Evolutionary conservation across 2,888 invertebrate species (phyloP).

Genomic region (Leptopilina syphax): DNA sequence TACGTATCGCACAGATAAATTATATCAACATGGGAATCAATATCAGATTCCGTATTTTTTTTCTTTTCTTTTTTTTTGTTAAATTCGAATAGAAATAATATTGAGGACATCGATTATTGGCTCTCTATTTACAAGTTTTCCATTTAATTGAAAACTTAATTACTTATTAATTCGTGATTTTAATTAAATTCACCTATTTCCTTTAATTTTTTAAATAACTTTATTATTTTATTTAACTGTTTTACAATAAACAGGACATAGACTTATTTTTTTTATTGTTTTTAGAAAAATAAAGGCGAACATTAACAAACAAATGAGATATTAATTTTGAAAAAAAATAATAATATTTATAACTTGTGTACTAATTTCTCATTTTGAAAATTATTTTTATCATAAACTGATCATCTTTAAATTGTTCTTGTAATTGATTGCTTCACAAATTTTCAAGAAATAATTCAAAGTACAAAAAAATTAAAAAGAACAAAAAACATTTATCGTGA

Average conservation of each 20-base stretch:
- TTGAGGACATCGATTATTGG: not conserved
- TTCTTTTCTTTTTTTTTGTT: not conserved
- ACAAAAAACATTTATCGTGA: not conserved
- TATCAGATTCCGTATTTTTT: not conserved
- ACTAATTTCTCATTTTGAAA: too few species aligned
- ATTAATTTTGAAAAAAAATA: too few species aligned
- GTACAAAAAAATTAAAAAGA: not conserved
- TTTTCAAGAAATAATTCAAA: too few species aligned
- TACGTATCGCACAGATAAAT: not conserved
- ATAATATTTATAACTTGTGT: too few species aligned
- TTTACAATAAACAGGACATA: too few species aligned
- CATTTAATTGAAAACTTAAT: not conserved
- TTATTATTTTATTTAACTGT: not conserved
- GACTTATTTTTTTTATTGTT: too few species aligned
- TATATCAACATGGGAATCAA: slow-evolving; percentile 2
- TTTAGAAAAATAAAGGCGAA: too few species aligned
- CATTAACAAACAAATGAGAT: too few species aligned
- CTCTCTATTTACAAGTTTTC: not conserved
- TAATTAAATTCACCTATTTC: not conserved
- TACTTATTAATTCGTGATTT: not conserved
- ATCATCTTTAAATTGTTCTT: too few species aligned
- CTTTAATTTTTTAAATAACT: not conserved
- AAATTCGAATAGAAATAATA: not conserved
- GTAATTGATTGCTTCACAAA: too few species aligned
- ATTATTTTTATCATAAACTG: too few species aligned